These are phyloP conservation scores for Leontocebus nigricollis DNA, from an alignment of 2,797 vertebrate species.

Conservation along the genomic window DNA sequence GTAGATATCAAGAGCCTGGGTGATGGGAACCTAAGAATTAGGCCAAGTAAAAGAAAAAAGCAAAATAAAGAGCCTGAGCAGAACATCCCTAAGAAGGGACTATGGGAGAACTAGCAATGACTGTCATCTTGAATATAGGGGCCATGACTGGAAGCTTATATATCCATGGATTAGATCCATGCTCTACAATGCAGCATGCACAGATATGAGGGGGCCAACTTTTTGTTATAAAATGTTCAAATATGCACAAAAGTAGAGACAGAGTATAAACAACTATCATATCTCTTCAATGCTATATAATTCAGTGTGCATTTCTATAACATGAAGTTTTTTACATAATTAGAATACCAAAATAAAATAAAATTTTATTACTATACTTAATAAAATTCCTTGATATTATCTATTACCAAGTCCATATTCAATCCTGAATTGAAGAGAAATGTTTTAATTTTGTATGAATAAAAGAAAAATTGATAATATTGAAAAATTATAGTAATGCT, in stretches of 20 bases:
- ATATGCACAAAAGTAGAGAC: not conserved
- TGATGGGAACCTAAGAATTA: not conserved
- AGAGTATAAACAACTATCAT: not conserved
- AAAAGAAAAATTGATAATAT: not conserved
- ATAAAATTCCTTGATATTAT: not conserved
- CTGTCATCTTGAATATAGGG: not conserved
- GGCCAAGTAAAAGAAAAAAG: not conserved
- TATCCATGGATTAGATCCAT: not conserved
- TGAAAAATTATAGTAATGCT: constrained; percentile 11
- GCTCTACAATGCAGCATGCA: not conserved
- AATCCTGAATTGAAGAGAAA: not conserved
- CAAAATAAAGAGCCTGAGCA: not conserved
- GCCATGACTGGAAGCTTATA: too few relatives aligned
- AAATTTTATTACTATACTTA: not conserved
- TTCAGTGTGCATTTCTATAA: not conserved
- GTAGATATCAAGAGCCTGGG: not conserved
- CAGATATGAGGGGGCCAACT: not conserved
- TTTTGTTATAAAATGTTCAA: constrained; percentile 19
- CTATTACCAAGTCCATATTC: not conserved
- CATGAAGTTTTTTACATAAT: not conserved
- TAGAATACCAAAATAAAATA: not conserved
- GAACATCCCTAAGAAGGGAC: not conserved
- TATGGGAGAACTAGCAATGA: too few relatives aligned
- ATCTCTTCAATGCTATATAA: not conserved
- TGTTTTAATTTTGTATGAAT: constrained; percentile 4